phyloP scores from a whole-genome alignment of 2,888 invertebrate genomes.

The Caenorhabditis auriculariae region DNA sequence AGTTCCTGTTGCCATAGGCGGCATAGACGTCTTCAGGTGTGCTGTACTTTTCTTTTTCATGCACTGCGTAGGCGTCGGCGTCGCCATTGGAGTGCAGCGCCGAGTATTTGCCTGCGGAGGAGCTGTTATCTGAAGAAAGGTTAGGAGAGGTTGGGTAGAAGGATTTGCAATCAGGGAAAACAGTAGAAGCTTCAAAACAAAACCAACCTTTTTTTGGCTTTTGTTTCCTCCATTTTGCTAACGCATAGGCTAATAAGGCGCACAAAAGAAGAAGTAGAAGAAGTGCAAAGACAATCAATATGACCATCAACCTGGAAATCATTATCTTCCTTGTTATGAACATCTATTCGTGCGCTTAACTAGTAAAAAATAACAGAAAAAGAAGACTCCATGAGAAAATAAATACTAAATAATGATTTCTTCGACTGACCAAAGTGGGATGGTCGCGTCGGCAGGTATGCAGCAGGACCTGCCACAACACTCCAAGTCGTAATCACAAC shows the following conservation, averaged over 20 bases:
- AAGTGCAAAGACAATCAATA: constrained; percentile 46
- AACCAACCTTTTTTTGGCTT: constrained; percentile 56
- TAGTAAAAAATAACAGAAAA: too few species aligned
- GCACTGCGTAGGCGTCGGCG: constrained; percentile 14
- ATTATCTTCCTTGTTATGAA: too few species aligned
- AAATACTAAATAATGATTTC: too few species aligned
- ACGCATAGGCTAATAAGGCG: constrained; percentile 46
- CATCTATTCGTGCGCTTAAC: too few species aligned
- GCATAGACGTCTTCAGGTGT: constrained; percentile 42
- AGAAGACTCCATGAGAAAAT: too few species aligned
- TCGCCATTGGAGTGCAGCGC: constrained; percentile 22
- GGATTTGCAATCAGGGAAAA: background rate
- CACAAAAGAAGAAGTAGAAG: constrained; percentile 45
- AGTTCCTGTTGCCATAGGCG: constrained; percentile 46
- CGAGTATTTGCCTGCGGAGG: constrained; percentile 24
- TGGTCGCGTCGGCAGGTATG: constrained; percentile 49
- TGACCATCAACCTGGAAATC: constrained; percentile 52
- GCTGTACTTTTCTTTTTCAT: constrained; percentile 40
- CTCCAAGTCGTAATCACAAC: constrained; percentile 56
- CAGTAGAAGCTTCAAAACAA: background rate
- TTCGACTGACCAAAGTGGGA: constrained; percentile 51
- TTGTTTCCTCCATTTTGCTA: constrained; percentile 47
- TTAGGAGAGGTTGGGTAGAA: constrained; percentile 2
- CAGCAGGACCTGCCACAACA: constrained; percentile 62
- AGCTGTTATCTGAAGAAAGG: constrained; percentile 3